Conservation (phyloP, 2,113 vertebrate genomes). For the Actenoides hombroni region DNA sequence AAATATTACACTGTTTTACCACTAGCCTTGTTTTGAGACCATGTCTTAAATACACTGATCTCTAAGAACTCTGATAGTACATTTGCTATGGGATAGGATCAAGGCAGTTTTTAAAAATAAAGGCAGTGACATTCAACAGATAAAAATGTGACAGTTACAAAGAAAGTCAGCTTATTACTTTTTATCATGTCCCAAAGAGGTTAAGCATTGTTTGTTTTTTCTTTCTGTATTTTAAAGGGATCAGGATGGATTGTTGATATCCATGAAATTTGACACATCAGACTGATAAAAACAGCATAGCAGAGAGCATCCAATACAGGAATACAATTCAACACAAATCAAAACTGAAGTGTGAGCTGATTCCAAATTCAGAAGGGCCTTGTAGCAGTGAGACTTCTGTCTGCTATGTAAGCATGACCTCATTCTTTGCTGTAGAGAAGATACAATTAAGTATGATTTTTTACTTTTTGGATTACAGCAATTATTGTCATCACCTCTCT, state of each 20-base stretch:
- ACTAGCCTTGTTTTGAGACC: not conserved
- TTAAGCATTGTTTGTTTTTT: not conserved
- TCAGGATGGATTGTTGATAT: not conserved
- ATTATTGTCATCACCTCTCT: not conserved
- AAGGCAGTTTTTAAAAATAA: not conserved
- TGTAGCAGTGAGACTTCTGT: not conserved
- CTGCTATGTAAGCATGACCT: not conserved
- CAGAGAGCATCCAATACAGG: not conserved
- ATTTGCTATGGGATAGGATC: not conserved
- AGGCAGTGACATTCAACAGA: not conserved
- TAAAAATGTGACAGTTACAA: not conserved
- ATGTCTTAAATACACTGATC: not conserved
- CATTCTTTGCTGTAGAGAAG: not conserved
- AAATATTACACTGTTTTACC: not conserved
- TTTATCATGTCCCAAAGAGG: not conserved
- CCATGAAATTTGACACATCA: not conserved
- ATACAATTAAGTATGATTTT: not conserved
- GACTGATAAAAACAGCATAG: not conserved
- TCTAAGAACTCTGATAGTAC: not conserved
- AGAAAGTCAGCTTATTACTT: not conserved
- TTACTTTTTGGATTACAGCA: not conserved
- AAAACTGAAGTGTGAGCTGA: constrained; percentile 12
- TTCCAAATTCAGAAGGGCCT: not conserved
- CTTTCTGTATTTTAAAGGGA: not conserved
- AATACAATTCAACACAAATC: not conserved